phyloP scores from a whole-genome alignment of 1,140 invertebrate genomes.

The Trinorchestia longiramus region DNA sequence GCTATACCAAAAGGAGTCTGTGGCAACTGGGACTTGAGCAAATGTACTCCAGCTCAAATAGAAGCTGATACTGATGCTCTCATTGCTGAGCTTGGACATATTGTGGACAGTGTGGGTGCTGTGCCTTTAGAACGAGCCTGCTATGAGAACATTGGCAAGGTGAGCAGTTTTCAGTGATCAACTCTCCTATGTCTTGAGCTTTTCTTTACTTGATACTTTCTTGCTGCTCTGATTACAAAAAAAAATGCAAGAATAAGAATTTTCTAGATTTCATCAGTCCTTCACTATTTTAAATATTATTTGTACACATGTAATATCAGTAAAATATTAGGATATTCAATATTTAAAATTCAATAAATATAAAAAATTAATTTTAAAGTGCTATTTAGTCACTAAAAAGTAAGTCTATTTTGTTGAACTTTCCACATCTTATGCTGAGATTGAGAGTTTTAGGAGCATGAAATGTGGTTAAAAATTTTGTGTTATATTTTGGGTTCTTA shows the following conservation, averaged over 20 bases:
- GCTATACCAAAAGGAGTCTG: constrained; percentile 63
- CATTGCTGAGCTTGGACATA: constrained; percentile 68
- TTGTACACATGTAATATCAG: no score
- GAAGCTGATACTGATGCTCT: constrained; percentile 68
- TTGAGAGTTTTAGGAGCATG: no score
- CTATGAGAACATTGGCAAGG: constrained; percentile 71
- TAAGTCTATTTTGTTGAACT: not conserved
- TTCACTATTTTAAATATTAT: not conserved
- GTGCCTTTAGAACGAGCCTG: constrained; percentile 69
- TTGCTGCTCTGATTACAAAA: not conserved
- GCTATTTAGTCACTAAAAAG: not conserved
- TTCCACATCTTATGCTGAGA: not conserved
- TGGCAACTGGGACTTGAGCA: constrained; percentile 67
- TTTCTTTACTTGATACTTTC: not conserved
- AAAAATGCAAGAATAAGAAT: not conserved
- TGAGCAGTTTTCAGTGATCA: constrained; percentile 62
- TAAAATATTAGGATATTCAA: not conserved
- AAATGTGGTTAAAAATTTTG: no score
- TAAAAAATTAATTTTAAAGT: not conserved
- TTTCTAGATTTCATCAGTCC: not conserved
- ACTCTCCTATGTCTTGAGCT: not conserved
- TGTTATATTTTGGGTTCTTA: no score
- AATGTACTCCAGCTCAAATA: constrained; percentile 69
- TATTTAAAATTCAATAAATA: no score
- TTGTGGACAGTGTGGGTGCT: constrained; percentile 70